A percentile compares a stretch with the other conserved stretches of the same genome.
These are phyloP conservation scores for Achlya flavicornis DNA, from an alignment of 2,888 invertebrate species.

Conservation along the genomic window DNA sequence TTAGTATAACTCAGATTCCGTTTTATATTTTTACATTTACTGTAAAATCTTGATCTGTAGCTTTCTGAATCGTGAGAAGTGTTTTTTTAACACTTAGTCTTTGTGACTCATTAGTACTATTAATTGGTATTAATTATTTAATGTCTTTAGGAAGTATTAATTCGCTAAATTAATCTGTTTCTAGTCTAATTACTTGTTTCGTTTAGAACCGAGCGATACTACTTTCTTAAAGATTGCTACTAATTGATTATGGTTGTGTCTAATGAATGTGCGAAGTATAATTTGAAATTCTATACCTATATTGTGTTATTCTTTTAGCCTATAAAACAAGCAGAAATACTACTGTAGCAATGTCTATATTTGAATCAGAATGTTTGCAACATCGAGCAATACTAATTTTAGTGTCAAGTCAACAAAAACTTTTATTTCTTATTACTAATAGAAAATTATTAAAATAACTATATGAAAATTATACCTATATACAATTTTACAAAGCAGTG, in stretches of 20 bases:
- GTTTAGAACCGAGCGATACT: background rate
- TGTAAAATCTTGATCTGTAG: background rate
- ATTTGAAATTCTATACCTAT: too few species aligned
- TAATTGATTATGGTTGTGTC: background rate
- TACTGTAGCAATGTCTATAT: too few species aligned
- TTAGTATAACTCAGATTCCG: background rate
- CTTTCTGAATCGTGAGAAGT: slow-evolving; percentile 4
- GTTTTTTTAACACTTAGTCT: too few species aligned
- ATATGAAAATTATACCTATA: too few species aligned
- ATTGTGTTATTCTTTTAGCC: too few species aligned
- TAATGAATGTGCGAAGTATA: background rate
- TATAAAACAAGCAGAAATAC: too few species aligned
- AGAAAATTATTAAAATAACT: too few species aligned
- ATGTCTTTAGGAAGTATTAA: slow-evolving; percentile 10
- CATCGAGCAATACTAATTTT: background rate
- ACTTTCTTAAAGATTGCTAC: background rate
- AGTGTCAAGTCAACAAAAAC: background rate
- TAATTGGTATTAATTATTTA: slow-evolving; percentile 1
- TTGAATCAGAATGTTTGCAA: background rate
- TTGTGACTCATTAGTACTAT: background rate
- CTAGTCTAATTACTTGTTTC: background rate
- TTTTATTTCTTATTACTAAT: too few species aligned
- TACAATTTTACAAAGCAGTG: too few species aligned
- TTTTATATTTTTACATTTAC: background rate
- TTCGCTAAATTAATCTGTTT: background rate